Evolutionary conservation across 2,888 invertebrate genomes (phyloP).

Genomic region (Calameuta idolon): DNA sequence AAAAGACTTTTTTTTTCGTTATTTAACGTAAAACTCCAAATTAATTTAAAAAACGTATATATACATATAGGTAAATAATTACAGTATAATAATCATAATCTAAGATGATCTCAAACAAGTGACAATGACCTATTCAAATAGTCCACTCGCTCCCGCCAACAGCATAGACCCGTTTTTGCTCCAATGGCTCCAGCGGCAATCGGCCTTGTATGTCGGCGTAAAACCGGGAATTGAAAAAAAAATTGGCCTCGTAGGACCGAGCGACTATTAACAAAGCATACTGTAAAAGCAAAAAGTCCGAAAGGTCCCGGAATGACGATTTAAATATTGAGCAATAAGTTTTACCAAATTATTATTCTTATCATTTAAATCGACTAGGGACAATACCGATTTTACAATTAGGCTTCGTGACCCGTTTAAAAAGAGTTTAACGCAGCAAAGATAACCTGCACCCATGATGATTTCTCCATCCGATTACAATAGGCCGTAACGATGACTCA

Average conservation of each 20-base stretch:
- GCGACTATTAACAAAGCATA: neutral
- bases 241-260: neutral
- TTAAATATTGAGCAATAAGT: neutral
- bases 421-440: neutral
- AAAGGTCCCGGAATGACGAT: neutral
- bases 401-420: slow-evolving; percentile 40
- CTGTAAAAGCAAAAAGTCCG: neutral
- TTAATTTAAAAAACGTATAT: neutral
- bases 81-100: neutral
- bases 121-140: slow-evolving; percentile 6
- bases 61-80: neutral
- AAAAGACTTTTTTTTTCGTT: neutral
- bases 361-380: neutral
- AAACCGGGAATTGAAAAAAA: neutral
- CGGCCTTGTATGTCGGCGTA: neutral
- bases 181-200: neutral
- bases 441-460: neutral
- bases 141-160: neutral
- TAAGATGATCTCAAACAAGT: neutral
- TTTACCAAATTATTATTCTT: neutral
- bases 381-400: slow-evolving; percentile 22
- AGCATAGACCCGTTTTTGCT: neutral
- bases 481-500: neutral
- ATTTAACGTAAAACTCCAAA: neutral
- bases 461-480: neutral